Base-by-base conservation (phyloP, 2,888 invertebrate species). In the Unio delphinus region DNA sequence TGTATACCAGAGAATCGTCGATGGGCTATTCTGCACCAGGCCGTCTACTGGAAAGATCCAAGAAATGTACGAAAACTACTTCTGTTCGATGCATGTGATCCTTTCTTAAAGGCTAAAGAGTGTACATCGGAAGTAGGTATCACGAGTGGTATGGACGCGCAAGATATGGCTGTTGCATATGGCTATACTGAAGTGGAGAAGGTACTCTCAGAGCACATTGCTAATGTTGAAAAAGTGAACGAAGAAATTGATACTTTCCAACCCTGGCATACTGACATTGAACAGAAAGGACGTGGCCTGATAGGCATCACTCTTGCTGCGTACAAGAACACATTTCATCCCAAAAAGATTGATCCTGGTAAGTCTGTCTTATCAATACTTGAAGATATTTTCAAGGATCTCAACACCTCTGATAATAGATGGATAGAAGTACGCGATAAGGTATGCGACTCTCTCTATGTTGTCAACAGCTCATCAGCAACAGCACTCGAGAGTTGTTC, bases 1-100 rank as follows among this genome's bases (percentile, higher is more conserved):
- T 60, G 60, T 34, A 61, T 65, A 17, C 71, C 71, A 30, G 71
- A 72, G 56, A 61, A 72, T 30, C 58, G 71, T 18, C 26, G 62
- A n/a, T 72, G 71, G 72, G 63, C 63, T 15, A 17, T 72, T 5
- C 17, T 72, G 28, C 65, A 68, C 26, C 72, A 72, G 30, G 68
- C 72, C 15, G 68, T 72, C 8, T 72, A 61, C 30, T 65, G 63
- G 60, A 65, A 68, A 30, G 23, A 72, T 28, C n/a, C 30, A 3
- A 54, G 23, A 0, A 68, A 55, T 11, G 56, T 68, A 15, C 61
- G 23, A 23, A 68, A 18, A 18, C 55, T 72, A 15, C 63, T 68
- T 0, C 26, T 56, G 11, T 68, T 72, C 45, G 2, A 54, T 23
- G 26, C 63, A 30, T 65, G 65, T 23, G 72, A 72, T 30, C 56